Conservation (phyloP, 2,113 vertebrate species). For the Cebidichthys violaceus region DNA sequence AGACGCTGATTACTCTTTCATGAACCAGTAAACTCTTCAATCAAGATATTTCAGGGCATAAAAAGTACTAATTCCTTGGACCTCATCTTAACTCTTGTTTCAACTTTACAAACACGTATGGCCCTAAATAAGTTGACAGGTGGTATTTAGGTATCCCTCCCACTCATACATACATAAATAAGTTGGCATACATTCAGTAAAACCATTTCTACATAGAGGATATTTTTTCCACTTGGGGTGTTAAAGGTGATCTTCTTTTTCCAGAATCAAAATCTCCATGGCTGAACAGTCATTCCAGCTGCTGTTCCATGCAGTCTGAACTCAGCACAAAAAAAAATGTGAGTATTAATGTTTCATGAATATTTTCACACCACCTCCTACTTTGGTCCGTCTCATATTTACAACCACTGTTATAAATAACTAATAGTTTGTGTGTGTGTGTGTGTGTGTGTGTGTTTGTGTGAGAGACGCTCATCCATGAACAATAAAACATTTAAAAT, state of each 20-base stretch:
- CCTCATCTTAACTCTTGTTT: neutral
- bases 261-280: constrained; percentile 14
- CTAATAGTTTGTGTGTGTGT: constrained; percentile 13
- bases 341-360: constrained; percentile 18
- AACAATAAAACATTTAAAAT: constrained; percentile 32
- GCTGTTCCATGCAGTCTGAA: constrained; percentile 41
- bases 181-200: constrained; percentile 68
- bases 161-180: constrained; percentile 62
- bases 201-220: constrained; percentile 18
- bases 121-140: neutral
- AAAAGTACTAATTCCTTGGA: neutral
- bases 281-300: constrained; percentile 58
- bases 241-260: neutral
- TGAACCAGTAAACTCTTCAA: neutral
- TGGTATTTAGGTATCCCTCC: constrained; percentile 29
- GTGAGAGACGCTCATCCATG: constrained; percentile 30
- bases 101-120: neutral
- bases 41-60: neutral
- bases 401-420: constrained; percentile 54
- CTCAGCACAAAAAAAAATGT: constrained; percentile 20
- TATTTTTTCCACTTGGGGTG: neutral
- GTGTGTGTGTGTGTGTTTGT: constrained; percentile 3
- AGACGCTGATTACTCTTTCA: neutral
- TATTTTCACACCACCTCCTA: constrained; percentile 33
- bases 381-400: constrained; percentile 69